A percentile compares a stretch with the other conserved stretches of the same genome.
Conservation (phyloP, 2,888 invertebrate species). For the Lepidocyrtoides sp. region DNA sequence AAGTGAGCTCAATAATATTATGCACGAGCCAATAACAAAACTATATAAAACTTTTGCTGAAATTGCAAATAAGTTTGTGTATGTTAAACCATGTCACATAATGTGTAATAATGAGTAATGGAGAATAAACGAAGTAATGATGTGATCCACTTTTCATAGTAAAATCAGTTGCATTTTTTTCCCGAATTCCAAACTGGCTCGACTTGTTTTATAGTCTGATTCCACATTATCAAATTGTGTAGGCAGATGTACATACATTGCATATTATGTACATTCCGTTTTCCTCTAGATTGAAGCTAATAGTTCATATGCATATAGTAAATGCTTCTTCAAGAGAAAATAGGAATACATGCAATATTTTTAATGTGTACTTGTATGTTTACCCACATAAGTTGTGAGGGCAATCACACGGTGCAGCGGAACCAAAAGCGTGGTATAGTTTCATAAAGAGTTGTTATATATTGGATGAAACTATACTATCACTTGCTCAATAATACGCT, state of each 20-base stretch:
- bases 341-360: no score
- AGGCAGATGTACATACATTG: neutral
- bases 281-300: no score
- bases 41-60: neutral
- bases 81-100: neutral
- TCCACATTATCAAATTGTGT: neutral
- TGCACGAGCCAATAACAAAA: neutral
- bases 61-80: no score
- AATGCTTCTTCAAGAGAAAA: no score
- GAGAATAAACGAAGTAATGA: neutral
- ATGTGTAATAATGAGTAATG: neutral
- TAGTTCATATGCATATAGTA: no score
- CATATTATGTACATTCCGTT: no score
- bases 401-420: constrained; percentile 16
- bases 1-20: no score
- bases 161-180: neutral
- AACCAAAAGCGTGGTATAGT: neutral
- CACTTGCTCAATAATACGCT: neutral
- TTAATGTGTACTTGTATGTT: neutral
- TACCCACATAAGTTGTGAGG: neutral
- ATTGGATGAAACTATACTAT: no score
- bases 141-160: constrained; percentile 1
- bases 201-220: neutral
- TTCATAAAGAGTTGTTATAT: neutral
- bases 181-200: neutral